These are phyloP conservation scores for Pollenia labialis DNA, from an alignment of 2,888 invertebrate species.

Conservation along the genomic window DNA sequence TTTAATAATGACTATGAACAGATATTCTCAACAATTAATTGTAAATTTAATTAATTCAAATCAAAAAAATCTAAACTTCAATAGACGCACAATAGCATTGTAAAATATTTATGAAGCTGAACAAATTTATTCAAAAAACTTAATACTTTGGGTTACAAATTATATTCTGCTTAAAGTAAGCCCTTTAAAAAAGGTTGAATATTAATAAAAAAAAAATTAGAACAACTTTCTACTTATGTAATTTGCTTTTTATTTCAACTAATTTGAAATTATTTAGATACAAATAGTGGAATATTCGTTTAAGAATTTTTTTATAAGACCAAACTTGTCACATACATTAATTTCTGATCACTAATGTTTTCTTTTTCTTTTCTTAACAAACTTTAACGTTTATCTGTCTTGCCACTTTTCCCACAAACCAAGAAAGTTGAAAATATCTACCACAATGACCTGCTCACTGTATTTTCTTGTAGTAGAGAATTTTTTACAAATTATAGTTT, in stretches of 20 bases:
- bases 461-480: neutral
- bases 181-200: neutral
- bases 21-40: slow-evolving; percentile 11
- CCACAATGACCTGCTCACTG: slow-evolving; percentile 9
- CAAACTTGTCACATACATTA: slow-evolving; percentile 47
- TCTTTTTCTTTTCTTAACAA: slow-evolving; percentile 23
- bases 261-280: too few relatives aligned
- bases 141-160: slow-evolving; percentile 1
- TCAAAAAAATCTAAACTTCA: neutral
- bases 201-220: neutral
- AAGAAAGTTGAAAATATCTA: neutral
- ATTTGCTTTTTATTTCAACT: neutral
- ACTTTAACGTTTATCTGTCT: neutral
- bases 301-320: neutral
- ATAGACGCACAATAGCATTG: neutral
- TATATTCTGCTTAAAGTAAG: neutral
- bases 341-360: slow-evolving; percentile 52
- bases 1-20: neutral
- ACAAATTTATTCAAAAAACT: slow-evolving; percentile 1
- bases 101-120: slow-evolving; percentile 13
- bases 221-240: slow-evolving; percentile 29
- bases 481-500: slow-evolving; percentile 42
- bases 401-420: slow-evolving; percentile 29
- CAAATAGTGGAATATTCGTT: too few relatives aligned
- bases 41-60: slow-evolving; percentile 3